Percentiles rank a stretch among this genome's conserved stretches.
Conservation (phyloP, 2,113 vertebrate genomes). For the Brienomyrus brachyistius region DNA sequence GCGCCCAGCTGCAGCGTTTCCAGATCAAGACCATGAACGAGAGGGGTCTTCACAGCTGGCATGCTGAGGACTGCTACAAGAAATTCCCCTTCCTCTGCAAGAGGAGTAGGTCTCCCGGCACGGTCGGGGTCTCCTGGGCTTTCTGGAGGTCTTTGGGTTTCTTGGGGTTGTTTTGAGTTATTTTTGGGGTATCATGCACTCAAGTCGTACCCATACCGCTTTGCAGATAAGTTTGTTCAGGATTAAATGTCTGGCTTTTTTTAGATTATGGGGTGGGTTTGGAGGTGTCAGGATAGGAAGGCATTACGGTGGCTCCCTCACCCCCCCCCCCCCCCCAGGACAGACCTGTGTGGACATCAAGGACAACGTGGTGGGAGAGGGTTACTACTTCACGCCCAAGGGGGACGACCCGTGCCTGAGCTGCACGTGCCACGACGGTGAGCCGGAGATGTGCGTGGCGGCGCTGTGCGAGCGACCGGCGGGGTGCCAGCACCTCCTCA, state of each 20-base stretch:
- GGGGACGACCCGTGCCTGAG: slow-evolving; percentile 95
- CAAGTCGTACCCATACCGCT: background rate
- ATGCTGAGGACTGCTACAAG: slow-evolving; percentile 89
- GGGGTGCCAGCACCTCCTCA: slow-evolving; percentile 87
- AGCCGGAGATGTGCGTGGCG: slow-evolving; percentile 94
- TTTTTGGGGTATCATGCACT: background rate
- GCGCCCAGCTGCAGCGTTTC: slow-evolving; percentile 88
- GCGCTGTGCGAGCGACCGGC: slow-evolving; percentile 91
- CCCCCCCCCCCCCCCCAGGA: slow-evolving; percentile 51
- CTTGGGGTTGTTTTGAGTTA: background rate
- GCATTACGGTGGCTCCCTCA: background rate
- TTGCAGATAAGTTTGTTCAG: background rate
- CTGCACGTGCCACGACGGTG: slow-evolving; percentile 91
- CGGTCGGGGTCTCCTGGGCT: background rate
- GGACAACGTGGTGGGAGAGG: slow-evolving; percentile 93
- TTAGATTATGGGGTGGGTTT: background rate
- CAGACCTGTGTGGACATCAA: slow-evolving; percentile 97
- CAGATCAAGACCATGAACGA: slow-evolving; percentile 79
- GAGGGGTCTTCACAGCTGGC: slow-evolving; percentile 88
- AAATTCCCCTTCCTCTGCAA: slow-evolving; percentile 95
- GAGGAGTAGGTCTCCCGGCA: slow-evolving; percentile 68
- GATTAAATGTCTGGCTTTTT: background rate
- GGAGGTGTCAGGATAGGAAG: background rate
- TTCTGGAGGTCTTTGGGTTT: background rate
- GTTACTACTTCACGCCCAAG: slow-evolving; percentile 95